Evolutionary conservation across 2,888 invertebrate species (phyloP), one percentile per base, ranked within the genome.

Genomic region (Drosophila melanosoma): DNA sequence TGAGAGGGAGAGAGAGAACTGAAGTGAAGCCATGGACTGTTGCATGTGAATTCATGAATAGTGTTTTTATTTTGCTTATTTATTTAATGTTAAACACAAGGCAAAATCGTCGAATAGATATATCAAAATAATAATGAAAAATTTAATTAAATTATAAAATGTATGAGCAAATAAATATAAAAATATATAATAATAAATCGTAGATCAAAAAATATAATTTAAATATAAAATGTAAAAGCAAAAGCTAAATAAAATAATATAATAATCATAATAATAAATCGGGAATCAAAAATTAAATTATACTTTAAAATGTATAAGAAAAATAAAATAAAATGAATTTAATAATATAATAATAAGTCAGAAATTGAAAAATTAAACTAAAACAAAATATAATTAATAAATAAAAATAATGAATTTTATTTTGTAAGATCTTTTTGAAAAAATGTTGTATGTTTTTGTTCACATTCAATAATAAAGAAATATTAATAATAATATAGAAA

Each of bases 1-100:
- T 8, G 29, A 38, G 20, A 33, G 33, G 33, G 33, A 49, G 15
- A 32, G n/a, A 4, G 54, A 42, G 49, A n/a, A 54, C 23, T 33
- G 5, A 45, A 58, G 56, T 48, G 35, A 33, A 23, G 51, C 23
- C 53, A 32, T 36, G 51, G 49, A 12, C 15, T 61, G 53, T 12
- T 61, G 54, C 42, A 23, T 35, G 52, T 20, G 23, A 65, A 36
- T 62, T 74, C 53, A 35, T 57, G 17, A 32, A 33, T 29, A 5
- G n/a, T 3, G n/a, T 7, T 42, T 40, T 35, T n/a, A 40, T 10
- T 40, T 40, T 40, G 10, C 8, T 3, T 40, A 40, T 40, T 45
- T 45, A 23, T 45, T 15, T 15, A 45, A 45, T 45, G 23, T 15
- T 17, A 8, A 17, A 38, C 7, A 38, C 38, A 29, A 40, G 4